These are phyloP conservation scores for Chrysocyon brachyurus DNA, from an alignment of 2,797 vertebrate species.

Conservation along the genomic window DNA sequence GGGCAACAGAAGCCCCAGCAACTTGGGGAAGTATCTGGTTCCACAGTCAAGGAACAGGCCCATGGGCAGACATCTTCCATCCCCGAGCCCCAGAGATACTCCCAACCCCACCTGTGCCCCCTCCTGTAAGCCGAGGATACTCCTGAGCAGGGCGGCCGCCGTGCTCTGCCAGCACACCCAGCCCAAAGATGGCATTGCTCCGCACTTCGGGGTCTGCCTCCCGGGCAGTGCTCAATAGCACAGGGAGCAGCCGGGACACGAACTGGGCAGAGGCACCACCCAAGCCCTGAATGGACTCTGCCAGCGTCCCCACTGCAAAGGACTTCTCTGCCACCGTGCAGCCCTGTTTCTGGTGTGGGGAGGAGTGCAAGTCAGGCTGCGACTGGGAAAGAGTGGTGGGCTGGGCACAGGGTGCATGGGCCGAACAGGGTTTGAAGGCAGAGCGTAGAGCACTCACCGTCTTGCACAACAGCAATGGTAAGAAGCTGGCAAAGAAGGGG, in stretches of 20 bases:
- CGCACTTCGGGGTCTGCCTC: constrained; percentile 94
- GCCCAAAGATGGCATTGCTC: constrained; percentile 94
- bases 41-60: constrained; percentile 84
- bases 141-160: constrained; percentile 89
- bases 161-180: constrained; percentile 93
- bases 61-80: neutral
- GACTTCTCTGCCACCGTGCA: constrained; percentile 94
- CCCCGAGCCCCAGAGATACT: neutral
- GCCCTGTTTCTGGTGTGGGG: constrained; percentile 90
- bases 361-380: neutral
- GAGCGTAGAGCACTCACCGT: constrained; percentile 89
- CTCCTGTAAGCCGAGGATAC: constrained; percentile 91
- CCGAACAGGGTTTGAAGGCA: neutral
- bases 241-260: constrained; percentile 89
- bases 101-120: neutral
- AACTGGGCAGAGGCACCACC: constrained; percentile 88
- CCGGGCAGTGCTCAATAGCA: constrained; percentile 89
- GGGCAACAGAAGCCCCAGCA: constrained; percentile 93
- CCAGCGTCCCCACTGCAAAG: constrained; percentile 93
- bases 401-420: accelerated
- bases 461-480: constrained; percentile 94
- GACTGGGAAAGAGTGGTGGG: too few species aligned
- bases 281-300: constrained; percentile 92
- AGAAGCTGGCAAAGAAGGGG: constrained; percentile 93
- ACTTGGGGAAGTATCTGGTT: constrained; percentile 92